Percentiles rank a stretch among this genome's conserved stretches.
Evolutionary conservation across 2,113 vertebrate species (phyloP).

Genomic region (Microcebus ravelobensis): DNA sequence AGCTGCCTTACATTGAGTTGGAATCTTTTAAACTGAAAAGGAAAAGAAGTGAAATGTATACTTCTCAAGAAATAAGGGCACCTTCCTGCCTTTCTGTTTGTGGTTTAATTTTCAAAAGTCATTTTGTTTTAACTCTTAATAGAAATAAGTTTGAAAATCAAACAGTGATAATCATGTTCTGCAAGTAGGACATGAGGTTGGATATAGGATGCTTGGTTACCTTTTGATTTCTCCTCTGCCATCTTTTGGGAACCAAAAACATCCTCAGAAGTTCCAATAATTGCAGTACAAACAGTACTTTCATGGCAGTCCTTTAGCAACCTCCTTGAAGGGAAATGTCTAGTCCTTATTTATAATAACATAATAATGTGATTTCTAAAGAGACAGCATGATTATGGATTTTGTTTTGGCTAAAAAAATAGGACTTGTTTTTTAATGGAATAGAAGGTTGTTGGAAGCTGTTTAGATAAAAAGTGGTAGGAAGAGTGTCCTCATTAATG

Average conservation of each 20-base stretch:
- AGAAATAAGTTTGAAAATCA: background rate
- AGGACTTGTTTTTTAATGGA: constrained; percentile 4
- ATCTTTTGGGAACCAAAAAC: constrained; percentile 41
- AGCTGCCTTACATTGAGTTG: background rate
- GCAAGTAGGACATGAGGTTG: background rate
- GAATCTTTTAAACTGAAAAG: background rate
- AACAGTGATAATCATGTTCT: background rate
- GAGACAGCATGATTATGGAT: background rate
- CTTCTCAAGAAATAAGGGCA: background rate
- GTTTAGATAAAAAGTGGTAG: background rate
- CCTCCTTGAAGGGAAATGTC: constrained; percentile 53
- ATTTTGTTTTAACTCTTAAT: background rate
- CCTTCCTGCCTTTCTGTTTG: background rate
- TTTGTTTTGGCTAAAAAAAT: constrained; percentile 51
- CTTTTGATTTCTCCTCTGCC: constrained; percentile 1
- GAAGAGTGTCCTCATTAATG: background rate
- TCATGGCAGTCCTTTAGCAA: constrained; percentile 50
- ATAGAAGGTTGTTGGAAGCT: background rate
- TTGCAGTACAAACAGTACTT: constrained; percentile 52
- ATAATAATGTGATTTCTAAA: constrained; percentile 65
- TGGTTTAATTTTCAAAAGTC: constrained; percentile 30
- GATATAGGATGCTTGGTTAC: background rate
- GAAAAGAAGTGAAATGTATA: background rate
- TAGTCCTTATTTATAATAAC: constrained; percentile 59
- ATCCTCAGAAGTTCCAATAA: constrained; percentile 32